Evolutionary conservation across 2,113 vertebrate species (phyloP).

Genomic region (Callithrix jacchus): DNA sequence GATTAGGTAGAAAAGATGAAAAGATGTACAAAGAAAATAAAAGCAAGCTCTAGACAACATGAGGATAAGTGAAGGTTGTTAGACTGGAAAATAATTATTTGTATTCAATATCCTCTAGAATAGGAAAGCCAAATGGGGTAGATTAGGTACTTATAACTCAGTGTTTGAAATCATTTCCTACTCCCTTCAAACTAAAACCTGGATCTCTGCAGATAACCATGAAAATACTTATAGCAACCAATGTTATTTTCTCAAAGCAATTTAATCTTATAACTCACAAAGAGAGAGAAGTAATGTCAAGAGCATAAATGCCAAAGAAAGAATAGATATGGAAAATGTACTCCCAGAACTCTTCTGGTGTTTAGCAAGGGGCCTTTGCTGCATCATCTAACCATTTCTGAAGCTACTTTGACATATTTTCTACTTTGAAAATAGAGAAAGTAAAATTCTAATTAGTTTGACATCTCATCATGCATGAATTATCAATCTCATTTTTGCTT

Average conservation of each 20-base stretch:
- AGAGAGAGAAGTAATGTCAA: neutral
- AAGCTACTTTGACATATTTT: neutral
- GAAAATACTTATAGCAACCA: neutral
- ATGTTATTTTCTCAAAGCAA: slow-evolving; percentile 20
- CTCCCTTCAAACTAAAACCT: neutral
- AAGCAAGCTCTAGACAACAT: neutral
- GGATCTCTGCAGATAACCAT: neutral
- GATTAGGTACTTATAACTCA: neutral
- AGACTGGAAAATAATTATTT: neutral
- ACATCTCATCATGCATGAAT: neutral
- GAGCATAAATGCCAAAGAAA: neutral
- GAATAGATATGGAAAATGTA: neutral
- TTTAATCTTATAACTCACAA: neutral
- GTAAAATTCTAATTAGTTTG: neutral
- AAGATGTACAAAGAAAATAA: neutral
- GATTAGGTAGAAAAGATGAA: neutral
- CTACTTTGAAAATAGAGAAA: neutral
- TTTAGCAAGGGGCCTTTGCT: neutral
- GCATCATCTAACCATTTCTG: neutral
- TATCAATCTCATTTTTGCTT: neutral
- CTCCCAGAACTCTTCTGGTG: neutral
- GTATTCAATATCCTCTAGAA: neutral
- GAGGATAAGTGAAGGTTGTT: neutral
- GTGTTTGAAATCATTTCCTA: neutral
- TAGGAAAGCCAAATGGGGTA: neutral